Base-by-base conservation (phyloP, 2,888 invertebrate genomes). In the Protophormia terraenovae region DNA sequence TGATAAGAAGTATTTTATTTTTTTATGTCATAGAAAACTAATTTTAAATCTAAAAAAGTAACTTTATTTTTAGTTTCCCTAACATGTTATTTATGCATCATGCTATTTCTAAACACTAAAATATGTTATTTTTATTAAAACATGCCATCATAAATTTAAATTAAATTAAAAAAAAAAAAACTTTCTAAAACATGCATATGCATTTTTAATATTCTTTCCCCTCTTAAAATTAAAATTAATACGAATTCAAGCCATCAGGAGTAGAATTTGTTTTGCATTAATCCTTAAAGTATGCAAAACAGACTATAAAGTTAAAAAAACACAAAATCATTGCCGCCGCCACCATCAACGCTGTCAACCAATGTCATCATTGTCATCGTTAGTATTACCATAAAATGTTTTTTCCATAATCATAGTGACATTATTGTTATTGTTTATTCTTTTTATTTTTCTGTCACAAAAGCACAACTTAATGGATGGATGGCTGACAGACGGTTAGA, bases 371-470 rank as follows among this genome's bases (percentile, higher is more conserved):
- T 64, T 55, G 14, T 29, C 76, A 76, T 53, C 22, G 53, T 55
- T 41, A 45, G 41, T 45, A 45, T 58, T 67, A 32, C 16, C 55
- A 58, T 29, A 32, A 76, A 66, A 66, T 67, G n/a, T 14, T 67
- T 50, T 75, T 76, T 67, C 55, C 41, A 55, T 67, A 77, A 67
- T 67, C 55, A 77, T 66, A n/a, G 55, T 58, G 45, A 58, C 55
- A 58, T 45, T n/a, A 45, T 67, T 77, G 66, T 67, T 76, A 76
- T 53, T 66, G 55, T 67, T 64, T 16, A 76, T 76, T 64, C 8
- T 53, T 53, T 66, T 10, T 22, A 6, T 22, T 3, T 50, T 22
- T 22, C 24, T 14, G 19, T 50, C 19, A 45, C 29, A 19, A 66
- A 22, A 45, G 22, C 10, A 22, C 24, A 55, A 66, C 24, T 50